Percentiles rank a stretch among this genome's conserved stretches.
Conservation (phyloP, 1,140 invertebrate genomes). For the Drosophila nasuta region DNA sequence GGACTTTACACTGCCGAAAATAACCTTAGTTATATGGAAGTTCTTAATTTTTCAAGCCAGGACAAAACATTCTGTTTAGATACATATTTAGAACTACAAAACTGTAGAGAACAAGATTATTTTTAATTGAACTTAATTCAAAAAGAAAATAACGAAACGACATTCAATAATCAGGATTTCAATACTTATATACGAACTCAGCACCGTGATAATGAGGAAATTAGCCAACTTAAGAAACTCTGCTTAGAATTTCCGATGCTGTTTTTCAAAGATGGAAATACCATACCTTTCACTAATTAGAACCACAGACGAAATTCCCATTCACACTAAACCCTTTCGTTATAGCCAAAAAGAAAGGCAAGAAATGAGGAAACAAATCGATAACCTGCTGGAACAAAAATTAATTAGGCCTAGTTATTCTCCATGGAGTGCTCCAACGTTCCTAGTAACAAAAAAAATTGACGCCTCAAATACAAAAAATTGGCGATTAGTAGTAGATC, state of each 20-base stretch:
- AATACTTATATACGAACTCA: conserved; percentile 15
- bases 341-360: conserved; percentile 12
- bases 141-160: conserved; percentile 30
- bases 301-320: conserved; percentile 5
- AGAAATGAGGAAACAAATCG: conserved; percentile 7
- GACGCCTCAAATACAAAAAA: neutral
- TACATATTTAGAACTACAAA: conserved; percentile 32
- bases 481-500: neutral
- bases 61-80: conserved; percentile 29
- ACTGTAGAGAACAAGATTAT: conserved; percentile 29
- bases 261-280: conserved; percentile 19
- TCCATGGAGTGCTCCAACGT: conserved; percentile 17
- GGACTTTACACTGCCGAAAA: neutral
- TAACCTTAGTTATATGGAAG: conserved; percentile 19
- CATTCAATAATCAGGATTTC: conserved; percentile 19
- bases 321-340: conserved; percentile 18
- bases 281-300: conserved; percentile 6
- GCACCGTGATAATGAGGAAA: conserved; percentile 26
- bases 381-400: conserved; percentile 23
- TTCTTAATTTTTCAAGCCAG: conserved; percentile 26
- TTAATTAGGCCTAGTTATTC: conserved; percentile 19
- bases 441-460: conserved; percentile 16
- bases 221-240: conserved; percentile 21
- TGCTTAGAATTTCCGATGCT: conserved; percentile 24
- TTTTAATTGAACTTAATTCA: conserved; percentile 26